phyloP scores from a whole-genome alignment of 2,113 vertebrate species.

The Neotragus moschatus region DNA sequence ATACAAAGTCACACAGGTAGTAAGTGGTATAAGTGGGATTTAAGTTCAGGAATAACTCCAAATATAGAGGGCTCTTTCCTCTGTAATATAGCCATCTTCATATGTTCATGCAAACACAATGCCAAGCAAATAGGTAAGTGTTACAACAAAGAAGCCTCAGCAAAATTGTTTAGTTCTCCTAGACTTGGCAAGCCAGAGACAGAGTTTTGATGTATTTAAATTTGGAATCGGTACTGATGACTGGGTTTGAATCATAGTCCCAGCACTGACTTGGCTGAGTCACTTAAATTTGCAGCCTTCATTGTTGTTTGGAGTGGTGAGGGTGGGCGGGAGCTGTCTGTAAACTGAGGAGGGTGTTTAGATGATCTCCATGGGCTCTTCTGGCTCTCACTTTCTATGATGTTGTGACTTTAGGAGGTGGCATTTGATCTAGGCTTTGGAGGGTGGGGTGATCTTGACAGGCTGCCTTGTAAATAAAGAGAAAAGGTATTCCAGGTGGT shows the following conservation, averaged over 20 bases:
- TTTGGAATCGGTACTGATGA: conserved; percentile 51
- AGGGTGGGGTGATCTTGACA: conserved; percentile 61
- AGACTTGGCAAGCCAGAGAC: neutral
- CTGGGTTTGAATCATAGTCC: conserved; percentile 59
- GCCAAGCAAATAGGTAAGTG: neutral
- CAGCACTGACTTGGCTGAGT: conserved; percentile 31
- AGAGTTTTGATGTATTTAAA: conserved; percentile 42
- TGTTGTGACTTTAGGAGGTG: conserved; percentile 67
- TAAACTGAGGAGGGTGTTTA: conserved; percentile 52
- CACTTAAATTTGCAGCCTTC: conserved; percentile 31
- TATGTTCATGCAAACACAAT: neutral
- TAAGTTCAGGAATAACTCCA: neutral
- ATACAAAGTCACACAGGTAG: neutral
- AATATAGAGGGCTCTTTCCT: neutral
- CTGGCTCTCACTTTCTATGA: conserved; percentile 52
- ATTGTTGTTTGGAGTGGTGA: neutral
- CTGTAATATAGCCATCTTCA: neutral
- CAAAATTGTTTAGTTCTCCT: neutral
- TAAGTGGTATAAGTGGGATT: neutral
- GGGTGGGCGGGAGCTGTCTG: conserved; percentile 35
- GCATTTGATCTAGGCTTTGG: conserved; percentile 52
- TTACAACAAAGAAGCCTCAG: neutral
- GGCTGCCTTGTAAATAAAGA: conserved; percentile 35
- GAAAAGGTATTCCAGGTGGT: conserved; percentile 65
- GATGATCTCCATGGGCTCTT: neutral